phyloP scores from a whole-genome alignment of 2,888 invertebrate genomes.

The Drosophila infuscata region DNA sequence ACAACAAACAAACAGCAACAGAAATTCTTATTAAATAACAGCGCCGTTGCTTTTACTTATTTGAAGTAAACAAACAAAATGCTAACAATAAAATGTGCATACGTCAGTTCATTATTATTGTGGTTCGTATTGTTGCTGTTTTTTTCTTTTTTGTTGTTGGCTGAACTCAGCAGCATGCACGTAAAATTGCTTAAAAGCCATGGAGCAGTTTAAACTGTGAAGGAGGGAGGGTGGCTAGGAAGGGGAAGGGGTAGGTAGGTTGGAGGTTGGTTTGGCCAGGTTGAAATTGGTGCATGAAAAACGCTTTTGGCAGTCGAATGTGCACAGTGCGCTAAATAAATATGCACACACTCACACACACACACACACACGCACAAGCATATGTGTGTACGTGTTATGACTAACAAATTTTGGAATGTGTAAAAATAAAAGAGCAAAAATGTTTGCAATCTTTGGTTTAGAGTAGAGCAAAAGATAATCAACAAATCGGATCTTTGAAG shows the following conservation, averaged over 20 bases:
- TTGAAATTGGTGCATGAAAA: constrained; percentile 61
- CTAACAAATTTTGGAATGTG: constrained; percentile 46
- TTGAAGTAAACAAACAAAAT: constrained; percentile 43
- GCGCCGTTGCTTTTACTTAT: constrained; percentile 38
- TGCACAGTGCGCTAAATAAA: constrained; percentile 53
- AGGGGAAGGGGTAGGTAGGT: background rate
- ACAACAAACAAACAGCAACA: constrained; percentile 18
- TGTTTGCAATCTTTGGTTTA: constrained; percentile 9
- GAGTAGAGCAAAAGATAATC: constrained; percentile 1
- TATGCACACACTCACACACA: constrained; percentile 36
- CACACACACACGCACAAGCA: constrained; percentile 2
- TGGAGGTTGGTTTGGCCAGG: constrained; percentile 28
- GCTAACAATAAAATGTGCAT: constrained; percentile 65
- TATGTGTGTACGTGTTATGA: constrained; percentile 39
- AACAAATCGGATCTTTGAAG: background rate
- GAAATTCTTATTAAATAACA: constrained; percentile 54
- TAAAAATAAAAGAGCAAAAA: background rate
- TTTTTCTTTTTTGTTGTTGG: constrained; percentile 18
- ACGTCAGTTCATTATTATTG: constrained; percentile 50
- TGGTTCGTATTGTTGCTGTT: constrained; percentile 1
- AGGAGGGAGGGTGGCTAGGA: background rate
- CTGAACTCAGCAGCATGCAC: constrained; percentile 42
- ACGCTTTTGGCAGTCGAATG: constrained; percentile 32
- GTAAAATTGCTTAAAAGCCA: constrained; percentile 38
- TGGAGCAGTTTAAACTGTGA: constrained; percentile 14